Base-by-base conservation (phyloP, 1,140 invertebrate genomes). In the Sitodiplosis mosellana region DNA sequence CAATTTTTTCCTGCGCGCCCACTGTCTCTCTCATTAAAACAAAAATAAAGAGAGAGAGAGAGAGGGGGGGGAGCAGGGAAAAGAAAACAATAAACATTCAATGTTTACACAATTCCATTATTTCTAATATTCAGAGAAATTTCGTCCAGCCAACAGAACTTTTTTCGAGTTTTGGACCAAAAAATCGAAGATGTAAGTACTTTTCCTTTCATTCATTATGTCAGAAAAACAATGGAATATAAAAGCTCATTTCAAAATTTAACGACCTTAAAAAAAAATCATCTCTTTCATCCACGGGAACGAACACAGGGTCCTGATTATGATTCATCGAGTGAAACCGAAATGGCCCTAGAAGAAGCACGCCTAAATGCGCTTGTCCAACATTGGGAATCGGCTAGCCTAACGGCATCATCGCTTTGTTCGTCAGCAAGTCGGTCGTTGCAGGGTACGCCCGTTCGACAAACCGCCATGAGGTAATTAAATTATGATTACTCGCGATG, bases 101-200 rank as follows among this genome's bases (percentile, higher is more conserved):
- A 22, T 27, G 27, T 8, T 33, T 27, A 6, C 27, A 46, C 8
- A n/a, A n/a, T 42, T 14, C 10, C 37, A 12, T 18, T 3, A 47
- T 56, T 81, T 78, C 15, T 74, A 27, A 27, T 27, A 5, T 27
- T 27, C 27, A 87, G 83, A 63, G 83, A 87, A 69, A 75, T 87
- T 60, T 87, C 85, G 43, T 76, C 75, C 49, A 88, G 86, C 64
- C 85, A 88, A 66, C 73, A 84, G 57, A 83, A 88, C 59, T 90
- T 90, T 68, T 90, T 90, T 71, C 82, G 78, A 61, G 87, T 88
- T 83, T 70, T 90, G 53, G 86, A 89, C 59, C 83, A 87, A 59
- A 90, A 87, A 72, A 88, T 89, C 60, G 82, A 87, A 66, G 81
- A 79, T 66, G 84, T 88, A 72, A 75, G 73, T 70, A 54, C 48